Conservation (phyloP, 2,797 vertebrate genomes). For the Antennarius maculatus region DNA sequence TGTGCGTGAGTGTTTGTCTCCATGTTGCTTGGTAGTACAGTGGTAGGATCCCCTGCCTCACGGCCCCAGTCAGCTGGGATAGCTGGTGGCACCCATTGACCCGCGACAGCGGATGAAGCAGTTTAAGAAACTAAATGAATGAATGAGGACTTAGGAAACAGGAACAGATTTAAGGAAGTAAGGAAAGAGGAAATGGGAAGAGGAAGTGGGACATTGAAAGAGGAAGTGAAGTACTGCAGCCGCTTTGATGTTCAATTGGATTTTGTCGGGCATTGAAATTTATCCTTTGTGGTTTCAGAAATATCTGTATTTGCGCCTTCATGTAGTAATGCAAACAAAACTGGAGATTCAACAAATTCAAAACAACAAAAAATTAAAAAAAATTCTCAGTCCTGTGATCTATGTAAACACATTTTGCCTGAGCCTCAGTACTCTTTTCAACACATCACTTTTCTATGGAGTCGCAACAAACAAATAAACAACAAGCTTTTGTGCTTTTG, state of each 20-base stretch:
- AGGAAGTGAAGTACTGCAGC: background rate
- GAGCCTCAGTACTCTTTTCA: background rate
- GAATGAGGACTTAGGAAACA: too few species aligned
- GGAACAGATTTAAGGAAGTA: too few species aligned
- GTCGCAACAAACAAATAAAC: slow-evolving; percentile 3
- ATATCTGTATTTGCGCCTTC: background rate
- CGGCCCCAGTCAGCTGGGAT: too few species aligned
- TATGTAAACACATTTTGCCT: slow-evolving; percentile 10
- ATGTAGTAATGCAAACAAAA: background rate
- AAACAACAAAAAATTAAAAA: background rate
- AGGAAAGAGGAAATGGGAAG: too few species aligned
- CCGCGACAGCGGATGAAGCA: too few species aligned
- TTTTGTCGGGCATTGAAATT: background rate
- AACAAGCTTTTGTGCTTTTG: background rate
- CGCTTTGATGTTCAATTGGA: background rate
- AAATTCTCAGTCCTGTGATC: background rate
- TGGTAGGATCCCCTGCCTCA: too few species aligned
- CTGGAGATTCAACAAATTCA: background rate
- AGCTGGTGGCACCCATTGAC: too few species aligned
- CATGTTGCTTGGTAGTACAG: too few species aligned
- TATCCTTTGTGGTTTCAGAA: background rate
- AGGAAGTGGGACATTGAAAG: too few species aligned
- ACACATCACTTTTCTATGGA: background rate
- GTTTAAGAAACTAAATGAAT: too few species aligned
- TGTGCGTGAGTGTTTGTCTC: too few species aligned